These are phyloP conservation scores for Steinernema feltiae DNA, from an alignment of 1,140 invertebrate genomes.

Conservation along the genomic window DNA sequence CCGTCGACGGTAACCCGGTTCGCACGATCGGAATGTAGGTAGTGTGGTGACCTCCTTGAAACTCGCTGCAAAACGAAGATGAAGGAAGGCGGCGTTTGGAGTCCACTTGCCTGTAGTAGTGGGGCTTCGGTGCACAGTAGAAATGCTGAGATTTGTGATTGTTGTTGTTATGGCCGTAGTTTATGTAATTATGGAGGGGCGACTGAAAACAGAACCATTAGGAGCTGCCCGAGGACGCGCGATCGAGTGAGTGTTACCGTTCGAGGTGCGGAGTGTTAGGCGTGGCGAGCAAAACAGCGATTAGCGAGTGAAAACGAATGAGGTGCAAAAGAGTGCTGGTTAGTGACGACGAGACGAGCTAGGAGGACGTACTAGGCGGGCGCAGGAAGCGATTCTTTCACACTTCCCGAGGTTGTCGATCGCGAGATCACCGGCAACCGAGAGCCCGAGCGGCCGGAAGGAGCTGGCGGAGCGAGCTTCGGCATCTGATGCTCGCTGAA, in stretches of 20 bases:
- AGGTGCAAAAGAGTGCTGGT: neutral
- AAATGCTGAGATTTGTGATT: neutral
- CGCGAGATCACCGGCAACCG: neutral
- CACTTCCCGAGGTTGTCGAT: neutral
- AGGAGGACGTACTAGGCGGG: neutral
- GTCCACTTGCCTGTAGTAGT: neutral
- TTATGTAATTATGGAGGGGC: conserved; percentile 9
- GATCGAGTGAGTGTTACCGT: neutral
- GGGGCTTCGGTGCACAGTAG: neutral
- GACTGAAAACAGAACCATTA: neutral
- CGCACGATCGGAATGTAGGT: conserved; percentile 4
- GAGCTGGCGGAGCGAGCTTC: neutral
- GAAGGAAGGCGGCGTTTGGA: neutral
- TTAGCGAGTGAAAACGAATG: too few relatives aligned
- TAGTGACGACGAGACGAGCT: neutral
- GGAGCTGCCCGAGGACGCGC: neutral
- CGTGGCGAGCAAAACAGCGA: neutral
- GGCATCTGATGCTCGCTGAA: neutral
- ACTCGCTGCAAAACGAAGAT: neutral
- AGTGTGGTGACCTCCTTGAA: neutral
- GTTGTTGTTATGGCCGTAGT: neutral
- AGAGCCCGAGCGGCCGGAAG: neutral
- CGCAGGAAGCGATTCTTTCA: neutral
- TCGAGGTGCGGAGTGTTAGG: neutral
- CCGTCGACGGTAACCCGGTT: neutral